These are phyloP conservation scores for Acanthopagrus latus DNA, from an alignment of 2,797 vertebrate genomes.

Conservation along the genomic window DNA sequence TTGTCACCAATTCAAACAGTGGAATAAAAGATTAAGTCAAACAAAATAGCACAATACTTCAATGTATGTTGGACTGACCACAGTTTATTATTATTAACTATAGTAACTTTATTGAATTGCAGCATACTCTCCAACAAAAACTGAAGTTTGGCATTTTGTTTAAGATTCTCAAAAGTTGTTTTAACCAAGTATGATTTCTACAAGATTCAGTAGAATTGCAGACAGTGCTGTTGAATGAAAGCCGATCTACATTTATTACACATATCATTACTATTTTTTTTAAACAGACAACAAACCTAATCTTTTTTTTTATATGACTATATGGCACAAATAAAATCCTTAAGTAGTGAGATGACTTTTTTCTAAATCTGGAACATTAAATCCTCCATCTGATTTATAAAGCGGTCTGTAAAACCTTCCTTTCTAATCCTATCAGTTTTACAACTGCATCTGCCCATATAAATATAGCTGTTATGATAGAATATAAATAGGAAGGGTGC, in stretches of 20 bases:
- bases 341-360: not conserved
- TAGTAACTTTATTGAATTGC: not conserved
- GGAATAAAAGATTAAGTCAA: not conserved
- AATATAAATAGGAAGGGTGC: not conserved
- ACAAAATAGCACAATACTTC: not conserved
- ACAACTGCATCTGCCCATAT: not conserved
- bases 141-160: not conserved
- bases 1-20: not conserved
- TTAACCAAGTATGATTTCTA: not conserved
- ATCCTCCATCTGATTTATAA: not conserved
- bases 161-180: not conserved
- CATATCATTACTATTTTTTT: not conserved
- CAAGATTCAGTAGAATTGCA: not conserved
- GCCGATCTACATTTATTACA: too few relatives aligned
- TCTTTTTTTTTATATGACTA: not conserved
- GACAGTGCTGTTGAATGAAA: not conserved
- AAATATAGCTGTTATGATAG: not conserved
- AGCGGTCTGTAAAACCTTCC: not conserved
- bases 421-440: not conserved
- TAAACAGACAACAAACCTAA: not conserved
- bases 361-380: constrained; percentile 2
- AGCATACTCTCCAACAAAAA: not conserved
- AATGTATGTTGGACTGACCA: not conserved
- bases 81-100: not conserved
- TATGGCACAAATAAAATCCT: not conserved